A percentile compares a stretch with the other conserved stretches of the same genome.
These are phyloP conservation scores for Aleiodes alternator DNA, from an alignment of 2,888 invertebrate species.

Conservation along the genomic window DNA sequence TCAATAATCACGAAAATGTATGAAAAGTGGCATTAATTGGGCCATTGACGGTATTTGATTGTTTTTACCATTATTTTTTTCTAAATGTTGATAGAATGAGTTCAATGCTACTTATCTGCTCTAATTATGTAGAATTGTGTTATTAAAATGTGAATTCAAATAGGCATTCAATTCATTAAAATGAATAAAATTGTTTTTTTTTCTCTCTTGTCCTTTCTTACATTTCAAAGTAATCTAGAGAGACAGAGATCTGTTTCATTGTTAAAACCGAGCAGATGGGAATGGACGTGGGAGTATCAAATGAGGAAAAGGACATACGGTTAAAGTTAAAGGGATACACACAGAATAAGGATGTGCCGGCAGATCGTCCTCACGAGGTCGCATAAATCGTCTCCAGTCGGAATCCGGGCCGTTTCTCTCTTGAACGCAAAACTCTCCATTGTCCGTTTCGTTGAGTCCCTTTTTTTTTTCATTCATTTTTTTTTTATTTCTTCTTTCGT, in stretches of 20 bases:
- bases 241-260: slow-evolving; percentile 43
- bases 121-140: no score
- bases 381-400: slow-evolving; percentile 73
- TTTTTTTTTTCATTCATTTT: slow-evolving; percentile 6
- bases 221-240: slow-evolving; percentile 20
- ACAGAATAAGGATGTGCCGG: slow-evolving; percentile 52
- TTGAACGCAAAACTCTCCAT: slow-evolving; percentile 67
- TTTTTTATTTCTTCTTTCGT: slow-evolving; percentile 37
- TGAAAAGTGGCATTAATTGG: no score
- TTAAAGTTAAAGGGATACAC: slow-evolving; percentile 42
- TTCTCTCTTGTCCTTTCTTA: background rate
- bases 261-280: slow-evolving; percentile 44
- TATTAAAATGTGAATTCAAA: background rate
- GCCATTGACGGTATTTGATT: no score
- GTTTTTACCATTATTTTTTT: no score
- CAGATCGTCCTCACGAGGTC: slow-evolving; percentile 61
- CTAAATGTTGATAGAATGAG: no score
- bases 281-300: slow-evolving; percentile 49
- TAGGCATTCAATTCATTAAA: slow-evolving; percentile 3
- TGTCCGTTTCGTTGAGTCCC: slow-evolving; percentile 65
- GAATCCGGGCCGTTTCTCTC: slow-evolving; percentile 67
- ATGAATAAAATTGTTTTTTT: background rate
- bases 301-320: slow-evolving; percentile 52
- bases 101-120: no score
- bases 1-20: no score